These are phyloP conservation scores for Mycogona germanica DNA, from an alignment of 2,888 invertebrate genomes.

Conservation along the genomic window DNA sequence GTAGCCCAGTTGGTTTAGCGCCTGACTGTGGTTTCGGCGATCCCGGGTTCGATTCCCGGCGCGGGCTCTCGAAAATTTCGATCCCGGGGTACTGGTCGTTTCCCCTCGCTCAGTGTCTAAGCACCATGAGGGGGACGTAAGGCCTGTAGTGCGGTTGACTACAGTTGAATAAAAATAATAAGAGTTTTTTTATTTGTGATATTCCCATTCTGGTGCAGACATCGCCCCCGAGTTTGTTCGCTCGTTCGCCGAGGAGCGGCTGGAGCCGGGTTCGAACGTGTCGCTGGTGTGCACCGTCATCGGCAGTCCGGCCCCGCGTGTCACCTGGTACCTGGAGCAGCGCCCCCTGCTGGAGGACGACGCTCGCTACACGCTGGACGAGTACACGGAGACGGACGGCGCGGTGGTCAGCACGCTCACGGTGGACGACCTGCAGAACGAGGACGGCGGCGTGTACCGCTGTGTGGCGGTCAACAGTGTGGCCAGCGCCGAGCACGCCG, in stretches of 20 bases:
- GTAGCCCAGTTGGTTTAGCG: too few species aligned
- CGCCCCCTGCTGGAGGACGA: constrained; percentile 14
- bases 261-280: constrained; percentile 78
- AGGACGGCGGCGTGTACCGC: constrained; percentile 82
- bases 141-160: too few species aligned
- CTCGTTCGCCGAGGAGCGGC: constrained; percentile 75
- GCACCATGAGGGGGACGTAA: too few species aligned
- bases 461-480: constrained; percentile 50
- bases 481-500: constrained; percentile 71
- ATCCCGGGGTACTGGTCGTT: too few species aligned
- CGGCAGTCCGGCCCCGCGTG: constrained; percentile 88
- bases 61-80: too few species aligned
- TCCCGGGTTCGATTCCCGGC: too few species aligned
- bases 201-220: constrained; percentile 17
- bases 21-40: too few species aligned
- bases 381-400: constrained; percentile 29
- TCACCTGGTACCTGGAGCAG: constrained; percentile 80
- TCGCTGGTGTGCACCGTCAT: constrained; percentile 84
- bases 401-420: constrained; percentile 87
- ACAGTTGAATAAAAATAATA: too few species aligned
- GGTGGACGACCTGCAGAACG: constrained; percentile 76
- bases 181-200: too few species aligned
- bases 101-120: too few species aligned
- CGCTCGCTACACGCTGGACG: constrained; percentile 10
- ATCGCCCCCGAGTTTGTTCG: constrained; percentile 35